These are phyloP conservation scores for Coptotermes formosanus DNA, from an alignment of 1,140 invertebrate species.

Conservation along the genomic window DNA sequence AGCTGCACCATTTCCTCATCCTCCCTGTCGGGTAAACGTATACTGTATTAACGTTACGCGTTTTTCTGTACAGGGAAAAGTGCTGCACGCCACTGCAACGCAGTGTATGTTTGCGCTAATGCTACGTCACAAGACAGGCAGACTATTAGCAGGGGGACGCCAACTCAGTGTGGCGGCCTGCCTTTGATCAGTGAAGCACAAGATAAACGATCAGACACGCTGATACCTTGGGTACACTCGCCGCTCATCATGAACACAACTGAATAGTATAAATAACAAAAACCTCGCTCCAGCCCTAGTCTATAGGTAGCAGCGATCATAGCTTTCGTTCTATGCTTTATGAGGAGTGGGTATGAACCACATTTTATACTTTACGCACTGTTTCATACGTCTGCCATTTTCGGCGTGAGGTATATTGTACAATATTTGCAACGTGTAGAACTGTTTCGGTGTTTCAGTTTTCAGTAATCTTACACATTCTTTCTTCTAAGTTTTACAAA, in stretches of 20 bases:
- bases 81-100: not conserved
- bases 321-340: too few relatives aligned
- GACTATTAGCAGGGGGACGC: not conserved
- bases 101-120: constrained; percentile 1
- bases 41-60: too few relatives aligned
- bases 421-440: not conserved
- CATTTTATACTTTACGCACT: not conserved
- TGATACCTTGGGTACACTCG: not conserved
- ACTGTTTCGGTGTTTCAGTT: not conserved
- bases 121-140: not conserved
- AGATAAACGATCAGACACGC: constrained; percentile 22
- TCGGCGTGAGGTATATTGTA: not conserved
- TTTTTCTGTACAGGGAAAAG: not conserved
- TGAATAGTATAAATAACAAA: not conserved
- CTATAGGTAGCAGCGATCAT: not conserved
- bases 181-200: constrained; percentile 23
- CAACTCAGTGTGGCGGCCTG: not conserved
- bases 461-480: not conserved
- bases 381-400: not conserved
- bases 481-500: too few relatives aligned
- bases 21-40: too few relatives aligned
- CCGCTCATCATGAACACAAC: not conserved
- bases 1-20: too few relatives aligned
- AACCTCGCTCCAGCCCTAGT: not conserved
- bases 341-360: not conserved